Base-by-base conservation (phyloP, 2,888 invertebrate genomes). In the Drosophila kambysellisi region DNA sequence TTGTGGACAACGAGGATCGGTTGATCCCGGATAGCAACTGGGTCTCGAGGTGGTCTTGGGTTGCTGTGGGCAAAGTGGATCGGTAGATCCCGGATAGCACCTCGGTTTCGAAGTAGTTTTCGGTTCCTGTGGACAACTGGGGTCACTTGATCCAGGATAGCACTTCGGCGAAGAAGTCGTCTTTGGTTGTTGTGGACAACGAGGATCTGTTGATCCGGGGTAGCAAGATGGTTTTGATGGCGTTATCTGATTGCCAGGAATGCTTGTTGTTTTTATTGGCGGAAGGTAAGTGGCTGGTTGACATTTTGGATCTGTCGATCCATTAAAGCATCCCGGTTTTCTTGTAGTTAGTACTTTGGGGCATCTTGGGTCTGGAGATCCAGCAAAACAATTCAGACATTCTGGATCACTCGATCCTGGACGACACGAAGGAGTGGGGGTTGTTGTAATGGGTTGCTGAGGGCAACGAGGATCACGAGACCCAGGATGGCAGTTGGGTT, bases 111-210 rank as follows among this genome's bases (percentile, higher is more conserved):
- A 8, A 0, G 61, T 68, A 0, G 50, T 56, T 35, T 41, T 51
- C 3, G 29, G 20, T 29, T 48, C 4, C 25, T 62, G 50, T 25
- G 58, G 63, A 29, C 69, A 70, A 12, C 35, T 5, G 7, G 91
- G 90, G 64, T 94, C 93, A 0, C 69, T 87, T 0, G 92, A 91
- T 15, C 93, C 93, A 7, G 92, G 92, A 51, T 88, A 93, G 12
- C 76, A 77, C 0, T 50, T 59, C 0, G 73, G 78, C 0, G 35
- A 7, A 4, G 60, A 9, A 2, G 78, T 79, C 1, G 78, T 74
- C 4, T 64, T 64, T 4, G 69, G 69, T 0, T 41, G 7, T 12
- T 72, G 63, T 0, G 59, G 56, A 37, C 76, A 77, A 2, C 69
- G 46, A 8, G 69, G 65, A 25, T 77, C 78, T 0, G 39, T 78